phyloP scores from a whole-genome alignment of 2,113 vertebrate genomes.

The Cynopterus brachyotis region DNA sequence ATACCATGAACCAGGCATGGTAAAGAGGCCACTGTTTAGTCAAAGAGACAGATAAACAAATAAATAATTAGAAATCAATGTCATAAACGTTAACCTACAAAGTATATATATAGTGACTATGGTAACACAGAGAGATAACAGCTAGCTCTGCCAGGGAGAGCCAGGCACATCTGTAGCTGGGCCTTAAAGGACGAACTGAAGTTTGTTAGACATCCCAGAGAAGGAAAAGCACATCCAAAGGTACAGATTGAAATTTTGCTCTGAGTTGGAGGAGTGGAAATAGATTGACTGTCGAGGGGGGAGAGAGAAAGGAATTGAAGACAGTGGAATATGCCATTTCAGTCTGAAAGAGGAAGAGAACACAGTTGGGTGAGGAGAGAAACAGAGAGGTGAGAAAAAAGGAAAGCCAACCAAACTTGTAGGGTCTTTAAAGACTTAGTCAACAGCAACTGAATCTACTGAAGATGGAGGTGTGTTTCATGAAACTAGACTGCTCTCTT shows the following conservation, averaged over 20 bases:
- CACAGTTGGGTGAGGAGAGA: not conserved
- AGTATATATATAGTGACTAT: rapidly evolving
- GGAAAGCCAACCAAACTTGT: not conserved
- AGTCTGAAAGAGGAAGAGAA: not conserved
- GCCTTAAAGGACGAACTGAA: not conserved
- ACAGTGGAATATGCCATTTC: not conserved
- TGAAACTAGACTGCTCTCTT: not conserved
- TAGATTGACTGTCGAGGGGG: not conserved
- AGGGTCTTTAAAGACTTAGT: not conserved
- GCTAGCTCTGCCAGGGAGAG: not conserved
- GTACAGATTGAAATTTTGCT: not conserved
- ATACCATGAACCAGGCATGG: not conserved
- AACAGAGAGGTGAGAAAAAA: not conserved
- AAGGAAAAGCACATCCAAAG: not conserved
- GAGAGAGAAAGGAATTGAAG: not conserved
- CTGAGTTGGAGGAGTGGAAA: not conserved
- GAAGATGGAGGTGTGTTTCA: rapidly evolving
- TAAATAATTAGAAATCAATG: not conserved
- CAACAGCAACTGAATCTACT: not conserved
- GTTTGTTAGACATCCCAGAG: not conserved
- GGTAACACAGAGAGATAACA: not conserved
- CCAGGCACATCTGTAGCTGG: not conserved
- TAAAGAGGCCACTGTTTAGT: not conserved
- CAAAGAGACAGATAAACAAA: not conserved
- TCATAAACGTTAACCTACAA: rapidly evolving